phyloP scores from a whole-genome alignment of 2,797 vertebrate species.

The Artibeus jamaicensis region DNA sequence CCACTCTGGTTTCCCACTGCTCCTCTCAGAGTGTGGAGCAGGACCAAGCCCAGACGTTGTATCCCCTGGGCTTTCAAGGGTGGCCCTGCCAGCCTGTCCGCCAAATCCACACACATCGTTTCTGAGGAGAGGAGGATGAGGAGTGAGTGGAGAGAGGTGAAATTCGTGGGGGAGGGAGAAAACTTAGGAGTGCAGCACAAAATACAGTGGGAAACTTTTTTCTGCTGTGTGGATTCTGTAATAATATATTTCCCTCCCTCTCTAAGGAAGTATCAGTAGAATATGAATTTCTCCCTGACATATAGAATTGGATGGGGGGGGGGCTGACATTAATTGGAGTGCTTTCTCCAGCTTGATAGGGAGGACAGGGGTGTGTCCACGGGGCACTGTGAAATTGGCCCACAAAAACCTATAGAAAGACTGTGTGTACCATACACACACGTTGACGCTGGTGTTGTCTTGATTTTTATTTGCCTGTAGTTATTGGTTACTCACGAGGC shows the following conservation, averaged over 20 bases:
- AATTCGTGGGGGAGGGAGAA: background rate
- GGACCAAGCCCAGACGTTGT: background rate
- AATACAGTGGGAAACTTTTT: background rate
- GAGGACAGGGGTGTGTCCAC: background rate
- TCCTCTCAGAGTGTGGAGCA: background rate
- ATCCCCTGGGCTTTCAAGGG: background rate
- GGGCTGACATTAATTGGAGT: background rate
- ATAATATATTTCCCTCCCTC: background rate
- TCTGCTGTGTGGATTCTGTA: background rate
- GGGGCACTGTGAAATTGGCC: background rate
- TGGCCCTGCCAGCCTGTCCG: background rate
- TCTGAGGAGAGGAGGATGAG: background rate
- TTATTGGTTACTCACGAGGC: background rate
- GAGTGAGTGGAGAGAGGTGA: accelerated
- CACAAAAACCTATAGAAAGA: background rate
- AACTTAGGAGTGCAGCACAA: background rate
- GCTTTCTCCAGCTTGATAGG: background rate
- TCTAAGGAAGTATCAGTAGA: background rate
- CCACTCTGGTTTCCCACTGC: background rate
- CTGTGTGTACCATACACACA: too few species aligned
- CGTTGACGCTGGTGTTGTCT: background rate
- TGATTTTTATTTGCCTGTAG: background rate
- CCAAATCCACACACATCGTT: too few species aligned
- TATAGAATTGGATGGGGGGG: background rate
- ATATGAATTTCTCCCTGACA: background rate